Base-by-base conservation (phyloP, 1,140 invertebrate species). In the Apis florea region DNA sequence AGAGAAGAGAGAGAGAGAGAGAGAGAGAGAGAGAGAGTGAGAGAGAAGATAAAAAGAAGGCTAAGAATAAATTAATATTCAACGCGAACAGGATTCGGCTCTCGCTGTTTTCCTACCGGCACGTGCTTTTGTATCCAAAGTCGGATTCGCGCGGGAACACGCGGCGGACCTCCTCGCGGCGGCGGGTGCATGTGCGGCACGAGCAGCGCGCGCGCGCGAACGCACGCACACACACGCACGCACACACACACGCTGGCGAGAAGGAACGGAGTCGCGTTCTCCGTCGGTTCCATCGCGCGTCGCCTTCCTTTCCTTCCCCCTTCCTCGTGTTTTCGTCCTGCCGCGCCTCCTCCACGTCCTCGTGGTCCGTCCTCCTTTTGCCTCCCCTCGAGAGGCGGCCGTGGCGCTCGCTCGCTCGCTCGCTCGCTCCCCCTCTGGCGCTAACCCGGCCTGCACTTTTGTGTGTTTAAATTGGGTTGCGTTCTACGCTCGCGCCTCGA, bases 381-480 rank as follows among this genome's bases (percentile, higher is more conserved):
- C 79, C 83, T 76, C 77, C 59, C 82, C 83, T 64, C 83, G 63
- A 63, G 24, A 54, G 26, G 31, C 49, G 15, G 47, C 67, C 8
- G 31, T 13, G 40, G 66, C 6, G 66, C 15, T 24, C 24, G 40
- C 67, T 19, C n/a, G 13, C 47, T 9, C n/a, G 17, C 51, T 24
- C 49, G 5, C 49, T 47, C 54, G 64, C 24, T 79, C 59, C 72
- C 74, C 67, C 80, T 77, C 78, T 77, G 69, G 83, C 80, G 81
- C 80, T 79, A 84, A 79, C 84, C 79, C 80, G 77, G 79, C 88
- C 84, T 90, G 86, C 73, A 91, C 87, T 91, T 91, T 91, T 90
- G 89, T 89, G 87, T 78, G 82, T 81, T 91, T 89, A 90, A 91
- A 91, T 91, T 91, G 90, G 89, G 88, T 91, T 90, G 89, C 87